Evolutionary conservation across 2,797 vertebrate species (phyloP).

Genomic region (Amphiprion clarkii): DNA sequence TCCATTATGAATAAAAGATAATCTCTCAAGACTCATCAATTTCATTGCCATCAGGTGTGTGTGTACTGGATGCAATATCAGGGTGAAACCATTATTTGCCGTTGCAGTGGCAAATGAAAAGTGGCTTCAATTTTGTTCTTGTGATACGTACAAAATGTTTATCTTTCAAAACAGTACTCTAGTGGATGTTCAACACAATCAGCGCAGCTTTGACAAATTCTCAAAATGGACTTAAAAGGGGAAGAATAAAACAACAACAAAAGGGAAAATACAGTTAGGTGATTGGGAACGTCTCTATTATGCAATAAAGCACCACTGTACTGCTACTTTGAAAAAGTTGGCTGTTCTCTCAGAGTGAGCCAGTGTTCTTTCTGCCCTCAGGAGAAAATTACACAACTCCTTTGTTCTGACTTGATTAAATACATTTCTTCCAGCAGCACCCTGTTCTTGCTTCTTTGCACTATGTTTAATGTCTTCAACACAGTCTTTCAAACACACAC

Average conservation of each 20-base stretch:
- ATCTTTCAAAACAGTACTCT: slow-evolving; percentile 20
- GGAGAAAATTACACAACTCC: slow-evolving; percentile 77
- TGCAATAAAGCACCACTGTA: slow-evolving; percentile 42
- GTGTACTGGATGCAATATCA: slow-evolving; percentile 1
- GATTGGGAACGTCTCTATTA: slow-evolving; percentile 54
- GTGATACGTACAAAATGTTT: slow-evolving; percentile 26
- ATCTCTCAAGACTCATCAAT: background rate
- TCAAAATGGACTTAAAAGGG: slow-evolving; percentile 2
- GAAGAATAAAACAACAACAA: background rate
- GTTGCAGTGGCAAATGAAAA: slow-evolving; percentile 16
- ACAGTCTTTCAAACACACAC: slow-evolving; percentile 52
- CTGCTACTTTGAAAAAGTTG: slow-evolving; percentile 50
- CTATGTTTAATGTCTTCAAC: slow-evolving; percentile 72
- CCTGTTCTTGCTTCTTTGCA: slow-evolving; percentile 70
- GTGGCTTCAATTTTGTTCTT: background rate
- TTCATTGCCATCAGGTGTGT: background rate
- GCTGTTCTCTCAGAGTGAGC: slow-evolving; percentile 51
- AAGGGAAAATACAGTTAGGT: slow-evolving; percentile 37
- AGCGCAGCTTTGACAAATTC: slow-evolving; percentile 36
- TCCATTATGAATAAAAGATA: background rate
- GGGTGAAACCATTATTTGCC: slow-evolving; percentile 11
- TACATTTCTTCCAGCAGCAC: slow-evolving; percentile 74
- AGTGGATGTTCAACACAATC: slow-evolving; percentile 28
- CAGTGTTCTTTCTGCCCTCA: slow-evolving; percentile 62
- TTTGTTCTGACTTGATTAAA: slow-evolving; percentile 83